These are phyloP conservation scores for Pao palembangensis DNA, from an alignment of 2,113 vertebrate species.

Conservation along the genomic window DNA sequence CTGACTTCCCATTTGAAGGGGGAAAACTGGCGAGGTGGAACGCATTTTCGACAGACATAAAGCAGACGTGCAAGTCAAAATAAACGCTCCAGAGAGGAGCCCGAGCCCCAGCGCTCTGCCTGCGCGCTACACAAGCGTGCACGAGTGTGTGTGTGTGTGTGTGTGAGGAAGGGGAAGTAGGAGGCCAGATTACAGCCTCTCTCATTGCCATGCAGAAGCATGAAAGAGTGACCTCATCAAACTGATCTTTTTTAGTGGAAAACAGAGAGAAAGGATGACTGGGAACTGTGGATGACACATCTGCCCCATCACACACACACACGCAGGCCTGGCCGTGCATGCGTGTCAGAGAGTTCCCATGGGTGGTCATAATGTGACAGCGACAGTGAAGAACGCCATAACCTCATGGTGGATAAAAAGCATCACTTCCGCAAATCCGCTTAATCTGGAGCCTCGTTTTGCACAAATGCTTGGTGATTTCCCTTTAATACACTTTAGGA, in stretches of 20 bases:
- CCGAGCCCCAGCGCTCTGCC: slow-evolving; percentile 30
- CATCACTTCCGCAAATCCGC: slow-evolving; percentile 72
- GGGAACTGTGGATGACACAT: not conserved
- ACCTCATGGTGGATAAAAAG: slow-evolving; percentile 65
- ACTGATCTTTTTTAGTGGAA: not conserved
- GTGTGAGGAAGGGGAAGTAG: slow-evolving; percentile 29
- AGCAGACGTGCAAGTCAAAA: slow-evolving; percentile 68
- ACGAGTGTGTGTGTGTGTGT: slow-evolving; percentile 2
- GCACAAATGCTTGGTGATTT: slow-evolving; percentile 66
- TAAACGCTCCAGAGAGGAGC: slow-evolving; percentile 52
- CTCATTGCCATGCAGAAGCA: slow-evolving; percentile 39
- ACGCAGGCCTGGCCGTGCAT: not conserved
- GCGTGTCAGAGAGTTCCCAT: not conserved
- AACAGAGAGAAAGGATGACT: not conserved
- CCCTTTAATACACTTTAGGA: slow-evolving; percentile 76
- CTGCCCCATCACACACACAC: not conserved
- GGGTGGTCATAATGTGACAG: slow-evolving; percentile 55
- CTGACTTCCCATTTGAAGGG: slow-evolving; percentile 62
- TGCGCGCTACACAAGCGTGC: slow-evolving; percentile 18
- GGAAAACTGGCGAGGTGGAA: slow-evolving; percentile 62
- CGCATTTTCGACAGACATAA: slow-evolving; percentile 62
- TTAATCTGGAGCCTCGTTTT: slow-evolving; percentile 68
- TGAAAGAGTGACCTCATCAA: slow-evolving; percentile 22
- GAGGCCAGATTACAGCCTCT: slow-evolving; percentile 49
- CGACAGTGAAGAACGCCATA: slow-evolving; percentile 49